Evolutionary conservation across 2,888 invertebrate species (phyloP).

Genomic region (Cataglyphis livida): DNA sequence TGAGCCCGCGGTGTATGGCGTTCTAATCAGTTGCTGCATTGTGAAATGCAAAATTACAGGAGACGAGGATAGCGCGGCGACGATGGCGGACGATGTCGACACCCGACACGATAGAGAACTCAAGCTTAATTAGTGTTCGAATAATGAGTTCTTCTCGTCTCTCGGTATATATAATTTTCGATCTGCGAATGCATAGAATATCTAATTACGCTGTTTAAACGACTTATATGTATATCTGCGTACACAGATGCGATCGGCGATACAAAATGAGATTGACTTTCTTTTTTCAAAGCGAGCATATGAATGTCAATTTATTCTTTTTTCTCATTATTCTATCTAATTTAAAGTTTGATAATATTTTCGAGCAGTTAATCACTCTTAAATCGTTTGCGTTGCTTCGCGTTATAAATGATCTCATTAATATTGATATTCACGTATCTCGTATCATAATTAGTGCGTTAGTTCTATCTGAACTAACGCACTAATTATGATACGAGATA

Average conservation of each 20-base stretch:
- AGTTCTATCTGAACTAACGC: neutral
- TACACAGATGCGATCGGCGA: neutral
- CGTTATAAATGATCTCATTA: constrained; percentile 6
- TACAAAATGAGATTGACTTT: neutral
- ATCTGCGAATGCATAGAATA: neutral
- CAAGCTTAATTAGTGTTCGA: constrained; percentile 67
- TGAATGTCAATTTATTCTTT: neutral
- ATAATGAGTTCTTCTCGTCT: constrained; percentile 42
- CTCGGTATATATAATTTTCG: constrained; percentile 16
- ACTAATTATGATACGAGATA: no score
- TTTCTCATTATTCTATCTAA: neutral
- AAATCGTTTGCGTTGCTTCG: neutral
- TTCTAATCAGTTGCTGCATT: constrained; percentile 81
- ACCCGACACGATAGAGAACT: constrained; percentile 36
- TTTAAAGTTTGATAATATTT: neutral
- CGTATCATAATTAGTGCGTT: constrained; percentile 19
- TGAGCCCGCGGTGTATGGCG: constrained; percentile 64
- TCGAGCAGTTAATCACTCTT: neutral
- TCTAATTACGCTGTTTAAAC: constrained; percentile 1
- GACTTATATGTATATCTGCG: neutral
- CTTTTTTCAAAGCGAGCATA: neutral
- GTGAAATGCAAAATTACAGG: constrained; percentile 80
- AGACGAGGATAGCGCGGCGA: constrained; percentile 62
- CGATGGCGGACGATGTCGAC: constrained; percentile 54
- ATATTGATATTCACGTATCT: constrained; percentile 40